A percentile compares a stretch with the other conserved stretches of the same genome.
Evolutionary conservation across 1,140 invertebrate genomes (phyloP).

Genomic region (Ceratina australensis): DNA sequence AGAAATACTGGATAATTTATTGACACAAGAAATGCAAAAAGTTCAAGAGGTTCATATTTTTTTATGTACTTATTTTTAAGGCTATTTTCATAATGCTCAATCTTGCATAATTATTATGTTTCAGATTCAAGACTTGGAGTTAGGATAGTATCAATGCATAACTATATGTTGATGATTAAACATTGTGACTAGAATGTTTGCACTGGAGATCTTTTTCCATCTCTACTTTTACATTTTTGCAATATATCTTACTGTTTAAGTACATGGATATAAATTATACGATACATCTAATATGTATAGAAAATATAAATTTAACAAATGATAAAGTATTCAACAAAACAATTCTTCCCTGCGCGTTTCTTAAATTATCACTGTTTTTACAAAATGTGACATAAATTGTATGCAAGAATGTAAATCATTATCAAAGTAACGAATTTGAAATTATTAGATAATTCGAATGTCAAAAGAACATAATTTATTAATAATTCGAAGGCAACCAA

Average conservation of each 20-base stretch:
- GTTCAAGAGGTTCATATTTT: conserved; percentile 83
- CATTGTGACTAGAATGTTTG: not conserved
- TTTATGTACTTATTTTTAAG: not conserved
- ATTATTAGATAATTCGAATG: too few relatives aligned
- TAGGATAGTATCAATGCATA: conserved; percentile 49
- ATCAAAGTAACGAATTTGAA: too few relatives aligned
- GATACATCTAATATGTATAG: not conserved
- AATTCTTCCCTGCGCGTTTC: too few relatives aligned
- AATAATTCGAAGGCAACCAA: not conserved
- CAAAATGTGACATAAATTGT: not conserved
- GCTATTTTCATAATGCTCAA: not conserved
- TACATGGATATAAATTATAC: not conserved
- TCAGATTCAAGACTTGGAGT: conserved; percentile 69
- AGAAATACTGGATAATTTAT: conserved; percentile 87
- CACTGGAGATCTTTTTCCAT: not conserved
- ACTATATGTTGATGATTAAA: too few relatives aligned
- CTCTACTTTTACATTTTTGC: not conserved
- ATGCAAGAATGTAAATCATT: not conserved
- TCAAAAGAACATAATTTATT: too few relatives aligned
- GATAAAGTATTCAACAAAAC: conserved; percentile 5
- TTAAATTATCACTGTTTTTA: not conserved
- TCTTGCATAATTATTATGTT: conserved; percentile 49
- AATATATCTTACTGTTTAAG: not conserved
- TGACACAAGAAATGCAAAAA: conserved; percentile 89
- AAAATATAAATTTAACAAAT: conserved; percentile 11